Evolutionary conservation across 2,888 invertebrate species (phyloP).

Genomic region (Epirrhoe tristata): DNA sequence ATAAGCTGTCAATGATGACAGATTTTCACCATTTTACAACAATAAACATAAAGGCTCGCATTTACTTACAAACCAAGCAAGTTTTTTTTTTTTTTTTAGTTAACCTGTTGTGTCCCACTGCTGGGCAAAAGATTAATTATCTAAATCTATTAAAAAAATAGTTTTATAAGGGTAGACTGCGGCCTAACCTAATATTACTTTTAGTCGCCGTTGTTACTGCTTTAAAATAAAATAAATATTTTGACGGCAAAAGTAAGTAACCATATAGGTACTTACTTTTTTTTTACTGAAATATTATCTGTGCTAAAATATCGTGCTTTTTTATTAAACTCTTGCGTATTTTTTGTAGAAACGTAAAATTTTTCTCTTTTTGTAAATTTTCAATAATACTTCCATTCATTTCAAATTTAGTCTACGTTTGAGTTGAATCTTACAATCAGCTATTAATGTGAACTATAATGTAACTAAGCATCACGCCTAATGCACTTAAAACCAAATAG

Average conservation of each 20-base stretch:
- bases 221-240: background rate
- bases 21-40: no score
- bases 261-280: no score
- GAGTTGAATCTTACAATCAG: background rate
- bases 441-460: background rate
- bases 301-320: slow-evolving; percentile 2
- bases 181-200: background rate
- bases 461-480: no score
- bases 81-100: no score
- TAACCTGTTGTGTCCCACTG: no score
- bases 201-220: background rate
- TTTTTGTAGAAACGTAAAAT: background rate
- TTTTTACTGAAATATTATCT: background rate
- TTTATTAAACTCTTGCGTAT: background rate
- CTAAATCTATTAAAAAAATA: background rate
- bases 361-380: background rate
- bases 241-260: no score
- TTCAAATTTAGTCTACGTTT: slow-evolving; percentile 4
- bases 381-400: slow-evolving; percentile 4
- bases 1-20: no score
- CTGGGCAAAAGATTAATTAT: no score
- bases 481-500: no score
- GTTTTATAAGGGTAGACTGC: background rate
- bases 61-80: no score
- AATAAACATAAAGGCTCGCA: no score